Evolutionary conservation across 2,797 vertebrate genomes (phyloP).

Genomic region (Notolabrus celidotus): DNA sequence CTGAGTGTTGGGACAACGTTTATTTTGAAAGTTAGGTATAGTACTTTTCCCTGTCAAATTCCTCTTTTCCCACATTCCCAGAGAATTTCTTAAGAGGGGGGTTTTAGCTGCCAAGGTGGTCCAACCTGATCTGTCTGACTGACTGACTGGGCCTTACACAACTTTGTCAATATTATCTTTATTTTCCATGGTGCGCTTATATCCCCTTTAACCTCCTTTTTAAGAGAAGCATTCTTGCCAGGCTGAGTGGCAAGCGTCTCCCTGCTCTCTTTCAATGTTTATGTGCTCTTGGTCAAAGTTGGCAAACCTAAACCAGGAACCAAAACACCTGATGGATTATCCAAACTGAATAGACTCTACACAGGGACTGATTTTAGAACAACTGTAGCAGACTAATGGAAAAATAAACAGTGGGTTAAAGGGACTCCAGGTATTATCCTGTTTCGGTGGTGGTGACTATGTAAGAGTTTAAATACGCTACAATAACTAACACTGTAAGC

Average conservation of each 20-base stretch:
- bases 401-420: constrained; percentile 54
- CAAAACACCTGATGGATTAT: constrained; percentile 53
- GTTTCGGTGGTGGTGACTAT: constrained; percentile 37
- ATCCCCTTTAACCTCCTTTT: constrained; percentile 32
- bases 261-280: constrained; percentile 53
- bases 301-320: constrained; percentile 51
- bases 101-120: constrained; percentile 63
- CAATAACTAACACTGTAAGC: constrained; percentile 43
- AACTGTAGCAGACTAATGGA: constrained; percentile 38
- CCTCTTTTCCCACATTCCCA: constrained; percentile 49
- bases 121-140: constrained; percentile 48
- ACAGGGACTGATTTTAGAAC: constrained; percentile 39
- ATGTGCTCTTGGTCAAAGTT: constrained; percentile 58
- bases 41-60: constrained; percentile 45
- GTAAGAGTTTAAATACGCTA: constrained; percentile 29
- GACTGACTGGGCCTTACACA: constrained; percentile 49
- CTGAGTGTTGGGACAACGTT: constrained; percentile 20
- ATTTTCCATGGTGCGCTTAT: constrained; percentile 63
- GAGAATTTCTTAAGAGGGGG: constrained; percentile 27
- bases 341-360: constrained; percentile 33
- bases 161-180: constrained; percentile 57
- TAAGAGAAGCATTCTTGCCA: constrained; percentile 39
- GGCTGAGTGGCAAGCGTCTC: constrained; percentile 22
- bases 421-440: constrained; percentile 37
- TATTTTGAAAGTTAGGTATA: constrained; percentile 55